Base-by-base conservation (phyloP, 2,888 invertebrate genomes). In the Cheiracanthium punctorium region DNA sequence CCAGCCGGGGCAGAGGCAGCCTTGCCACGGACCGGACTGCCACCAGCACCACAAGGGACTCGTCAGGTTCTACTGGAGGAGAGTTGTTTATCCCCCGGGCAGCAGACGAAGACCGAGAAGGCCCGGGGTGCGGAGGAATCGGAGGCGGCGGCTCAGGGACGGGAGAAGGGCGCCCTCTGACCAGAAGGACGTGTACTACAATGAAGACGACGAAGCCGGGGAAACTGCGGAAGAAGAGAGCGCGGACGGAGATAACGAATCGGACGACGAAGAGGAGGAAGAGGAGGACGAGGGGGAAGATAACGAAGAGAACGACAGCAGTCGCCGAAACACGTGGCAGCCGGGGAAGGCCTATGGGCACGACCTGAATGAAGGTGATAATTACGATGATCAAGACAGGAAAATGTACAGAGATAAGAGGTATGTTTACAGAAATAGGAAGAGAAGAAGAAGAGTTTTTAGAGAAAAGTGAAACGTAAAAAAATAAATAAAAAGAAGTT, bases 1-100 rank as follows among this genome's bases (percentile, higher is more conserved):
- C 24, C 64, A 71, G 17, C 67, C 80, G 1, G 87, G 87, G 0
- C 76, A 82, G 17, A 79, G 79, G n/a, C 87, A 80, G 17, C 88
- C 88, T 0, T 88, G 88, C 17, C 88, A 88, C 28, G 88, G 88
- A 0, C 88, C 88, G 10, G 88, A 88, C 41, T 88, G 88, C 29
- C 88, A 88, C 24, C 76, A 88, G 58, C 88, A 88, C 24, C 88
- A 88, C 28, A 88, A 88, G 28, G 88, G 88, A 2, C 58, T 88
- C 28, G 88, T 88, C n/a, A 48, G 84, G 10, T 88, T 88, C 30
- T 88, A 84, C 29, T 88, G 88, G 88, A 80, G 79, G 33, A 71
- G 84, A 17, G 84, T 88, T n/a, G 74, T 88, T 7, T 88, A 79
- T 37, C 88, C 88, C 17, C 64, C 74, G 2, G 48, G 41, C 28